Percentiles rank a stretch among this genome's conserved stretches.
Evolutionary conservation across 2,888 invertebrate genomes (phyloP).

Genomic region (Xylota segnis): DNA sequence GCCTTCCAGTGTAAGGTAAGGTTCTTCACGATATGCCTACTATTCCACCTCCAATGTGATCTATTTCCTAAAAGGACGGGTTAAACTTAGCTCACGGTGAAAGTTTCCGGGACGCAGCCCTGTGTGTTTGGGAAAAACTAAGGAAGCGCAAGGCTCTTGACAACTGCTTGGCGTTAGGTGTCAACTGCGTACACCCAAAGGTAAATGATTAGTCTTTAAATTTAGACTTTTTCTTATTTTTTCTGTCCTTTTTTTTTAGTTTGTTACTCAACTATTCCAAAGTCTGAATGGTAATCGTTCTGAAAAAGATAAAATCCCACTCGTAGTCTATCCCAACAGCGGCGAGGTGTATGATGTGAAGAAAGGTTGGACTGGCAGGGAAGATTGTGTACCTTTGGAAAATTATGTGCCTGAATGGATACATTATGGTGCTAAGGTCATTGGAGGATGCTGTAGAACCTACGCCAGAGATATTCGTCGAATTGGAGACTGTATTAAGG

Average conservation of each 20-base stretch:
- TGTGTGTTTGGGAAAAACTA: slow-evolving; percentile 87
- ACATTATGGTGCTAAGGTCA: slow-evolving; percentile 91
- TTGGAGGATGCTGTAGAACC: slow-evolving; percentile 97
- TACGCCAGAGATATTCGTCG: slow-evolving; percentile 92
- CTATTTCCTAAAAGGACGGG: slow-evolving; percentile 85
- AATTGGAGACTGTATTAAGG: slow-evolving; percentile 86
- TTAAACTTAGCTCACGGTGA: slow-evolving; percentile 91
- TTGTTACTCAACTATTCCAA: slow-evolving; percentile 87
- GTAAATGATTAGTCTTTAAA: slow-evolving; percentile 57
- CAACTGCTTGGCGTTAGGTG: slow-evolving; percentile 92
- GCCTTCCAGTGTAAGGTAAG: slow-evolving; percentile 93
- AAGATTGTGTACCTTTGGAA: slow-evolving; percentile 89
- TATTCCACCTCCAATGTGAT: not conserved
- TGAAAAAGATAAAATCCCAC: slow-evolving; percentile 86
- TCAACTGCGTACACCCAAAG: slow-evolving; percentile 92
- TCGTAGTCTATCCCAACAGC: slow-evolving; percentile 97
- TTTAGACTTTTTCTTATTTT: not conserved
- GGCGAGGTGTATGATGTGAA: slow-evolving; percentile 85
- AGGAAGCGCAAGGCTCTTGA: slow-evolving; percentile 87
- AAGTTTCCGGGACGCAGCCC: slow-evolving; percentile 90
- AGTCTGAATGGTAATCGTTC: slow-evolving; percentile 85
- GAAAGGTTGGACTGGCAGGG: slow-evolving; percentile 88
- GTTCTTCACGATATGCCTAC: not conserved
- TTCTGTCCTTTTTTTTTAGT: slow-evolving; percentile 80
- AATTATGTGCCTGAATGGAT: slow-evolving; percentile 92